Evolutionary conservation across 2,888 invertebrate species (phyloP).

Genomic region (Athalia cordata): DNA sequence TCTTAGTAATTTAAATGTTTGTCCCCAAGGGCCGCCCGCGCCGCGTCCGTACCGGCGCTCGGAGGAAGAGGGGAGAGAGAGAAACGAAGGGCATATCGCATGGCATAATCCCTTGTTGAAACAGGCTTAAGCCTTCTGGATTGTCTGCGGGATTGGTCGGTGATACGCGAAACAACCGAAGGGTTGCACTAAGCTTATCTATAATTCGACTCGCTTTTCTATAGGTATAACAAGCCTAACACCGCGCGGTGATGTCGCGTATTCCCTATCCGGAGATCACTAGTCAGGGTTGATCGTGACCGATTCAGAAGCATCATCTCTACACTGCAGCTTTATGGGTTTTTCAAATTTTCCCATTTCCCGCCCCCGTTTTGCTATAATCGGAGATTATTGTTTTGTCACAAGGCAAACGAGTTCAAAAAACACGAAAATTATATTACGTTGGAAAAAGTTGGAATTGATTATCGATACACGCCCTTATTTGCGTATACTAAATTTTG

Average conservation of each 20-base stretch:
- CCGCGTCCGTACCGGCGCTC: background rate
- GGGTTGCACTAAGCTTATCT: constrained; percentile 41
- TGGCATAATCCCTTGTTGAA: constrained; percentile 71
- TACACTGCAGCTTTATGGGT: no score
- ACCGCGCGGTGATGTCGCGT: background rate
- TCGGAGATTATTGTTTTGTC: no score
- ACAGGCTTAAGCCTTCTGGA: constrained; percentile 71
- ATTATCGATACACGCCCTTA: no score
- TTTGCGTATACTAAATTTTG: no score
- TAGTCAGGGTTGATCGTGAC: background rate
- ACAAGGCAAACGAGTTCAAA: no score
- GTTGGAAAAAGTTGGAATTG: no score
- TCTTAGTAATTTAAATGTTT: constrained; percentile 70
- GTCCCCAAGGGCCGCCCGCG: constrained; percentile 53
- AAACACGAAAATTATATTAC: no score
- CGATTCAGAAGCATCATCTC: no score
- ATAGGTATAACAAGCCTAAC: background rate
- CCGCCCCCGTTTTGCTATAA: no score
- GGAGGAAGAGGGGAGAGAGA: background rate
- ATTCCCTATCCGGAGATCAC: constrained; percentile 16
- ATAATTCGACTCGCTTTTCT: constrained; percentile 36
- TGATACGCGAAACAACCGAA: constrained; percentile 63
- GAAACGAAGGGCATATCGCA: constrained; percentile 30
- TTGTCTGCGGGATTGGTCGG: constrained; percentile 71
- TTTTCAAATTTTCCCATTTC: no score